These are phyloP conservation scores for Carterocephalus palaemon DNA, from an alignment of 2,888 invertebrate genomes.

Conservation along the genomic window DNA sequence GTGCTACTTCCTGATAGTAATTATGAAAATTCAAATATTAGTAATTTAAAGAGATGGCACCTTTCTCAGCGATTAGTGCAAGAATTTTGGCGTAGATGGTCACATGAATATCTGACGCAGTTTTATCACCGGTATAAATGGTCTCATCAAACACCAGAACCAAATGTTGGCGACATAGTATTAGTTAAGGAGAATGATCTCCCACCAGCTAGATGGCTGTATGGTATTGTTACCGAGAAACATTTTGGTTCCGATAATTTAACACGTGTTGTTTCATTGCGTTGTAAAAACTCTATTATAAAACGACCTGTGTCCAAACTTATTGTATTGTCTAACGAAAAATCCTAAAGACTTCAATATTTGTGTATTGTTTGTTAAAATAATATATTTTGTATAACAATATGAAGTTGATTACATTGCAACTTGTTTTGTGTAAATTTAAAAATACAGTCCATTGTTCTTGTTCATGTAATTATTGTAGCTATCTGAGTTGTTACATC, in stretches of 20 bases:
- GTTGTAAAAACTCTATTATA: constrained; percentile 7
- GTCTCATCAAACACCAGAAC: constrained; percentile 8
- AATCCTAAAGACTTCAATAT: too few relatives aligned
- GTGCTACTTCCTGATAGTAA: constrained; percentile 6
- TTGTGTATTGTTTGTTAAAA: too few relatives aligned
- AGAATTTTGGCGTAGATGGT: constrained; percentile 16
- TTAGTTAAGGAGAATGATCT: constrained; percentile 20
- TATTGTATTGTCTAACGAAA: not conserved
- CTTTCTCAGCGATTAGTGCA: constrained; percentile 14
- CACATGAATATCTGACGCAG: constrained; percentile 15
- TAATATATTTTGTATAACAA: too few relatives aligned
- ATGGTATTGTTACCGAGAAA: constrained; percentile 10
- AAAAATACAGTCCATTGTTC: too few relatives aligned
- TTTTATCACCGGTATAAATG: constrained; percentile 16
- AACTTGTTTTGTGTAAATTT: too few relatives aligned
- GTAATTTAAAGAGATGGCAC: constrained; percentile 11
- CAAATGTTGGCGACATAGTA: constrained; percentile 17
- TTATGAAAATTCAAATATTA: constrained; percentile 7
- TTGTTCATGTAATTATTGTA: too few relatives aligned
- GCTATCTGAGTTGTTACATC: too few relatives aligned
- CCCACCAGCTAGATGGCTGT: constrained; percentile 17
- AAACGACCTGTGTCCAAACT: constrained; percentile 17
- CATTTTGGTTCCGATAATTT: constrained; percentile 14
- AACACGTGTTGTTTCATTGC: constrained; percentile 17
- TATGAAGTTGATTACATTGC: too few relatives aligned